Evolutionary conservation across 2,797 vertebrate genomes (phyloP).

Genomic region (Miichthys miiuy): DNA sequence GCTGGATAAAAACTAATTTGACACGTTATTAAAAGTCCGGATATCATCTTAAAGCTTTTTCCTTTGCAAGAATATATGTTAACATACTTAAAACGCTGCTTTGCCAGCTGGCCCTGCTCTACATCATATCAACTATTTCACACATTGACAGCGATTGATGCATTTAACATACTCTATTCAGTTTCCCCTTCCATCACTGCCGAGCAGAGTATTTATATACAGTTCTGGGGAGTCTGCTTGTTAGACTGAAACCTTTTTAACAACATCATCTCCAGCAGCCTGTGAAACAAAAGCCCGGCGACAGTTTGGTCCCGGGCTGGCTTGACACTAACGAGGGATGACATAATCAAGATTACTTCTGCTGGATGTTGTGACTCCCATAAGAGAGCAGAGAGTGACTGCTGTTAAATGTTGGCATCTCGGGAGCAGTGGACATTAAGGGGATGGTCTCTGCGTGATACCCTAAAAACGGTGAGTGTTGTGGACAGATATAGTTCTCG

Average conservation of each 20-base stretch:
- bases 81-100: constrained; percentile 10
- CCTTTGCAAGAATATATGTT: neutral
- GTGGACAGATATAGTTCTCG: neutral
- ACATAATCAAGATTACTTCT: constrained; percentile 71
- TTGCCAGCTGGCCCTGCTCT: constrained; percentile 21
- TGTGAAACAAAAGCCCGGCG: constrained; percentile 60
- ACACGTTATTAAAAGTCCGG: neutral
- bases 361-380: constrained; percentile 72
- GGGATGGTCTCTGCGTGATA: neutral
- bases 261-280: constrained; percentile 60
- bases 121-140: constrained; percentile 27
- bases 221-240: constrained; percentile 29
- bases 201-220: constrained; percentile 27
- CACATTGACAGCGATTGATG: constrained; percentile 31
- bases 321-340: constrained; percentile 71
- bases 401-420: constrained; percentile 38
- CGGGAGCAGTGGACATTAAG: constrained; percentile 12
- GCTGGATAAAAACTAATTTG: neutral
- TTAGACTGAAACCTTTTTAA: constrained; percentile 50
- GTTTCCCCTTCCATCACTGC: constrained; percentile 26
- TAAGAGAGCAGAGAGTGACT: constrained; percentile 47
- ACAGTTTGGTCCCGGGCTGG: constrained; percentile 41
- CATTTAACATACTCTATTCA: constrained; percentile 31
- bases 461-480: constrained; percentile 6
- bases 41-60: neutral